A percentile compares a stretch with the other conserved stretches of the same genome.
Conservation (phyloP, 2,888 invertebrate species). For the Tupiocoris notatus region DNA sequence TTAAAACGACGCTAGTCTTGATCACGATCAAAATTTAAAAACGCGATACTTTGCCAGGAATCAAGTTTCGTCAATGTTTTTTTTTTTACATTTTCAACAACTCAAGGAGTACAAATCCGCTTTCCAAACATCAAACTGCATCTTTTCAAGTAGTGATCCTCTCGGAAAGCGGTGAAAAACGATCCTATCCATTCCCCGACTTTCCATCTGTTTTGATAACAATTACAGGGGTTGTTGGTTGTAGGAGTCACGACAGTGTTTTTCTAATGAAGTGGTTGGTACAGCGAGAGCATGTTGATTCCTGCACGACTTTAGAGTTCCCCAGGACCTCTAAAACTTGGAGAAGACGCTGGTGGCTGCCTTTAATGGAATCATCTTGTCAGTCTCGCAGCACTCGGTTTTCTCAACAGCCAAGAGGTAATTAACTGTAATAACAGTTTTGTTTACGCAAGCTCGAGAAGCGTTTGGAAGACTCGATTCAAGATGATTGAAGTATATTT, state of each 20-base stretch:
- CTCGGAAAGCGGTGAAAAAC: background rate
- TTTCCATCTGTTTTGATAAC: constrained; percentile 1
- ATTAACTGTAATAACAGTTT: constrained; percentile 11
- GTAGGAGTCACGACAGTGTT: background rate
- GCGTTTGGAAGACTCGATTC: background rate
- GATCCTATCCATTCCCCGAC: background rate
- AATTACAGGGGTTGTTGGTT: background rate
- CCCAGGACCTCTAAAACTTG: background rate
- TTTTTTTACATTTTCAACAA: too few relatives aligned
- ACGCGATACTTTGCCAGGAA: too few relatives aligned
- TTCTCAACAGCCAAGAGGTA: background rate
- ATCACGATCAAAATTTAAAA: too few relatives aligned
- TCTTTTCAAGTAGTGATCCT: too few relatives aligned
- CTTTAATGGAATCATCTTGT: constrained; percentile 10
- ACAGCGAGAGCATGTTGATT: background rate
- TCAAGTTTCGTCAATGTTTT: too few relatives aligned
- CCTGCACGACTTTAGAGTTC: background rate
- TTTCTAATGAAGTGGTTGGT: background rate
- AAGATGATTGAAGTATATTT: too few relatives aligned
- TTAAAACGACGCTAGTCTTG: too few relatives aligned
- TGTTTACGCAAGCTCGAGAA: constrained; percentile 1
- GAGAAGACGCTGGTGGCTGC: background rate
- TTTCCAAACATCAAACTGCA: too few relatives aligned
- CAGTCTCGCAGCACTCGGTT: background rate
- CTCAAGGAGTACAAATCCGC: too few relatives aligned